Conservation (phyloP, 2,113 vertebrate genomes). For the Rhabdomys dilectus region DNA sequence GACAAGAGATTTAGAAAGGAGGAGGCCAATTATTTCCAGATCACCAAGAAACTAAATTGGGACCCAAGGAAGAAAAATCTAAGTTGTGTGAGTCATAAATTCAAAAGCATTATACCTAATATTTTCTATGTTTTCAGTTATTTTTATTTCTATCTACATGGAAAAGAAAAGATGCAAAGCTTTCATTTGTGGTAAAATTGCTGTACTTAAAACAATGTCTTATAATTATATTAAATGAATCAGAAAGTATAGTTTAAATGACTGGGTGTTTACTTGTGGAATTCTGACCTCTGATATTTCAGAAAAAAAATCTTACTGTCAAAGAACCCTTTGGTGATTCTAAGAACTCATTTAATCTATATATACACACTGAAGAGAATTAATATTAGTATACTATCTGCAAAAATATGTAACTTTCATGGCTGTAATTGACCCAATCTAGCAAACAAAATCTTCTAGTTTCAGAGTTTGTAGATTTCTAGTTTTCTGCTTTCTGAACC, state of each 20-base stretch:
- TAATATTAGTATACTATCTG: background rate
- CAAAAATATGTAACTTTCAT: background rate
- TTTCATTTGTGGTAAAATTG: background rate
- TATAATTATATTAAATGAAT: background rate
- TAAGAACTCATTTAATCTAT: constrained; percentile 19
- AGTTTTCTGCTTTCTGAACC: background rate
- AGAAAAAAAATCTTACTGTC: constrained; percentile 14
- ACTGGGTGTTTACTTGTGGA: background rate
- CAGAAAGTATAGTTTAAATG: background rate
- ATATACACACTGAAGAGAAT: background rate
- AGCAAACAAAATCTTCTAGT: background rate
- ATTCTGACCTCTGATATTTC: background rate
- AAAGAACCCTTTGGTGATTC: constrained; percentile 30
- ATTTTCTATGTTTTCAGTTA: constrained; percentile 16
- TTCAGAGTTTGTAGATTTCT: background rate
- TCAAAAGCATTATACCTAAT: background rate
- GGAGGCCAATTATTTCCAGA: constrained; percentile 56
- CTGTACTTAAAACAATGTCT: constrained; percentile 23
- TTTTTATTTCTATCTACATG: background rate
- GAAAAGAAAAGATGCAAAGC: constrained; percentile 36
- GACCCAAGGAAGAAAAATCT: constrained; percentile 25
- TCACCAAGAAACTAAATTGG: constrained; percentile 43
- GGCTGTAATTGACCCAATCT: constrained; percentile 11
- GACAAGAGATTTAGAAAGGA: constrained; percentile 45
- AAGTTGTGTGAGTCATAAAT: constrained; percentile 11